Percentiles rank a stretch among this genome's conserved stretches.
Evolutionary conservation across 2,888 invertebrate species (phyloP).

Genomic region (Sthenelais limicola): DNA sequence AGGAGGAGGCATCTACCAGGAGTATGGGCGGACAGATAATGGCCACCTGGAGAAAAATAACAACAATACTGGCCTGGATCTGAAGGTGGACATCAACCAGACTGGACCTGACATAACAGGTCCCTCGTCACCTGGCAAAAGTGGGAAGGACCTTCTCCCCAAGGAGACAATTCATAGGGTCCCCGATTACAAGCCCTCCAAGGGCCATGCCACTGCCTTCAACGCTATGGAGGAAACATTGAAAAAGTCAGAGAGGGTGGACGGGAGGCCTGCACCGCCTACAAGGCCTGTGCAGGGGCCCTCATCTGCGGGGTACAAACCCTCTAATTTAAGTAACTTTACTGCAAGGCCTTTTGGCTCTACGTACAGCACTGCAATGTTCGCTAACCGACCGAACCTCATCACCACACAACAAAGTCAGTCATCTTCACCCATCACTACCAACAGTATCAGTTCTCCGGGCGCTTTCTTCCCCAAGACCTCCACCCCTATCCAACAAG

Average conservation of each 20-base stretch:
- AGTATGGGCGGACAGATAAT: slow-evolving; percentile 28
- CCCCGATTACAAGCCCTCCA: slow-evolving; percentile 28
- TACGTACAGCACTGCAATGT: slow-evolving; percentile 54
- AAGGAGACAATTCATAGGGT: slow-evolving; percentile 12
- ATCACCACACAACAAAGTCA: slow-evolving; percentile 76
- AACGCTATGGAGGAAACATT: slow-evolving; percentile 19
- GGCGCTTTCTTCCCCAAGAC: slow-evolving; percentile 41
- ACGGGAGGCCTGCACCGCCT: neutral
- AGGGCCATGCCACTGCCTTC: slow-evolving; percentile 28
- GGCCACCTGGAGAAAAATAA: slow-evolving; percentile 26
- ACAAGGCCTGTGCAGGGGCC: neutral
- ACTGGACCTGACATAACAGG: neutral
- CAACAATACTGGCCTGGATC: neutral
- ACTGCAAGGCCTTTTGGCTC: slow-evolving; percentile 65
- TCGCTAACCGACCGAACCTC: slow-evolving; percentile 26
- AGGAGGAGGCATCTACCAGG: neutral
- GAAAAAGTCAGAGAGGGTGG: slow-evolving; percentile 13
- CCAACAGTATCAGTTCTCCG: slow-evolving; percentile 42
- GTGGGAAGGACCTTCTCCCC: slow-evolving; percentile 5
- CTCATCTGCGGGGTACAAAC: slow-evolving; percentile 5
- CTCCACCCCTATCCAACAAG: slow-evolving; percentile 38
- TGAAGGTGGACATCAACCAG: slow-evolving; percentile 29
- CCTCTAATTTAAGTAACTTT: slow-evolving; percentile 53
- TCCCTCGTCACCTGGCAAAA: neutral
- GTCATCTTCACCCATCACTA: slow-evolving; percentile 80